Evolutionary conservation across 2,797 vertebrate species (phyloP).

Genomic region (Pseudomugil tenellus): DNA sequence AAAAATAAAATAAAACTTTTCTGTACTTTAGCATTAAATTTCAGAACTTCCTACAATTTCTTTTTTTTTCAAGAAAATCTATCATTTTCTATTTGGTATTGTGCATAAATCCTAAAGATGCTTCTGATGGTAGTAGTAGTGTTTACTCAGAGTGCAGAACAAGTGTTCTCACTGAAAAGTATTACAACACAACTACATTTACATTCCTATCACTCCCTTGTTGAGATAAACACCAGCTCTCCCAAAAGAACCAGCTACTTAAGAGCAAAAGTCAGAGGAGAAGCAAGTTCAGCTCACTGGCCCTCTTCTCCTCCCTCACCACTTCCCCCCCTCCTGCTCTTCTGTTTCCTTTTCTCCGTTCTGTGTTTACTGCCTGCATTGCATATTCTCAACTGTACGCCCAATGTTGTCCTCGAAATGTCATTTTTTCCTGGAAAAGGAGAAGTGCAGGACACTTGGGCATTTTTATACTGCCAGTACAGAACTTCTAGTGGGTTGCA

Average conservation of each 20-base stretch:
- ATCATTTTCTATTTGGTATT: constrained; percentile 34
- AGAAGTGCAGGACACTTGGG: constrained; percentile 16
- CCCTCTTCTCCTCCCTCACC: constrained; percentile 27
- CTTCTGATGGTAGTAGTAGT: neutral
- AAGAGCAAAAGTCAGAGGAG: constrained; percentile 46
- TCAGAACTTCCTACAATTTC: neutral
- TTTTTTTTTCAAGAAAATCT: constrained; percentile 18
- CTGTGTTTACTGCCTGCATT: constrained; percentile 46
- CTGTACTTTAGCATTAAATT: neutral
- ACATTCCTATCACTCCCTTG: constrained; percentile 62
- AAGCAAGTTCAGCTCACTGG: constrained; percentile 35
- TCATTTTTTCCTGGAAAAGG: constrained; percentile 45
- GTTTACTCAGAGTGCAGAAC: constrained; percentile 2
- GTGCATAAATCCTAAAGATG: constrained; percentile 17
- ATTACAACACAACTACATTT: constrained; percentile 56
- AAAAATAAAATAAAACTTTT: neutral
- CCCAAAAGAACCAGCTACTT: constrained; percentile 53
- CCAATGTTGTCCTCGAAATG: constrained; percentile 30
- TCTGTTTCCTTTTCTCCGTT: neutral
- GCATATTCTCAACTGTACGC: constrained; percentile 42
- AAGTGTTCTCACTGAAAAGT: constrained; percentile 7
- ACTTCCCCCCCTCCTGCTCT: constrained; percentile 28
- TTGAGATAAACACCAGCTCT: constrained; percentile 59
- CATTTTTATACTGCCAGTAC: constrained; percentile 34
- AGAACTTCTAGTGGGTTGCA: constrained; percentile 16